These are phyloP conservation scores for Synodontis membranacea DNA, from an alignment of 2,113 vertebrate genomes.

Conservation along the genomic window DNA sequence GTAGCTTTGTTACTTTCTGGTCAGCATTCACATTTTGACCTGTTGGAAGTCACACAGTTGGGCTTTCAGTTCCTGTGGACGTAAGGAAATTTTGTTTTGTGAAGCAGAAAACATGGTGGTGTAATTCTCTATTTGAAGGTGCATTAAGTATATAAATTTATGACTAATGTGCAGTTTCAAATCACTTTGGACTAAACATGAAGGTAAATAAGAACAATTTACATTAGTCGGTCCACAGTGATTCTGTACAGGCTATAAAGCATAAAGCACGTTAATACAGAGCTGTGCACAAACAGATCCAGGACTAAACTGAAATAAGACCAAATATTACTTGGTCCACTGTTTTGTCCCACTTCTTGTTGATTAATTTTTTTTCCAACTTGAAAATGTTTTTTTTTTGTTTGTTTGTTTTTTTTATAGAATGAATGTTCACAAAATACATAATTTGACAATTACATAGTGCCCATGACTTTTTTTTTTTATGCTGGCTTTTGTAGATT, in stretches of 20 bases:
- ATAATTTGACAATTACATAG: not conserved
- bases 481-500: not conserved
- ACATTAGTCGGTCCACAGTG: not conserved
- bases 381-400: not conserved
- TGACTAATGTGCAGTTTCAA: not conserved
- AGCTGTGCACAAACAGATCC: not conserved
- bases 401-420: constrained; percentile 17
- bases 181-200: too few species aligned
- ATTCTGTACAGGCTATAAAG: constrained; percentile 1
- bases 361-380: not conserved
- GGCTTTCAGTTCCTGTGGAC: not conserved
- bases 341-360: not conserved
- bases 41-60: not conserved
- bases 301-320: not conserved
- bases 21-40: not conserved
- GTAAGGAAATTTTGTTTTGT: not conserved
- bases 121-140: not conserved
- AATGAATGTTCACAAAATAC: constrained; percentile 1
- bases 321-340: not conserved
- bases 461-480: not conserved
- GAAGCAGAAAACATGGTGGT: not conserved
- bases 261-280: not conserved
- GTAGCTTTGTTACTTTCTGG: not conserved
- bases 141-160: not conserved
- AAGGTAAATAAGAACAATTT: not conserved